Evolutionary conservation across 2,797 vertebrate species (phyloP), one percentile per base, ranked within the genome.

Genomic region (Silurus aristotelis): DNA sequence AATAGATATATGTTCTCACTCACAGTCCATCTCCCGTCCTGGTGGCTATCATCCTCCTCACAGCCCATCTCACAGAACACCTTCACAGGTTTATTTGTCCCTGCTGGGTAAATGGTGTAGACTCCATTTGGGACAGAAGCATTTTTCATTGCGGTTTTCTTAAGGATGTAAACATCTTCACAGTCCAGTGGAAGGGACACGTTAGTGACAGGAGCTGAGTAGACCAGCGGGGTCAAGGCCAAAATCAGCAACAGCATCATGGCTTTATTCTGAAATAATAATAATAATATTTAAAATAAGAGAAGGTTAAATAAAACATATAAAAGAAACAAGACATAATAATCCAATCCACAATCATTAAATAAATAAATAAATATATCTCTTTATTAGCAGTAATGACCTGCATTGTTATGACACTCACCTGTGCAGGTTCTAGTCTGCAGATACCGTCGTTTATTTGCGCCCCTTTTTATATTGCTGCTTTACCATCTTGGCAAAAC

Each of bases 91-190:
- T 88, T 87, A 3, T 89, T 85, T 52, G 91, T 89, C 15, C 93
- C 94, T 0, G 91, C 90, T 15, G 95, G 94, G 71, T 93, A 95
- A 83, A 95, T 95, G 66, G 90, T 92, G 76, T 95, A 95, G n/a
- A 94, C 92, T 0, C 95, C 95, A 0, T 92, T 94, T 0, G 68
- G 2, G 56, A 89, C 91, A 19, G 87, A 90, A 38, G 93, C 93
- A 3, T n/a, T 70, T 22, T 55, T 27, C 2, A 2, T 27, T 27
- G 0, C 4, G 7, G 0, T 27, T 9, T 19, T 48, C 79, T 63
- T 27, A 0, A 66, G 14, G 6, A 73, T 83, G 0, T 91, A 93
- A 83, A 95, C 77, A 20, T 95, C 94, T 0, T 92, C 92, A 43
- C 94, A 95, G 82, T 95, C 94, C 67, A 93, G 85, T 31, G 89